These are phyloP conservation scores for Tinea semifulvella DNA, from an alignment of 2,888 invertebrate genomes.

Conservation along the genomic window DNA sequence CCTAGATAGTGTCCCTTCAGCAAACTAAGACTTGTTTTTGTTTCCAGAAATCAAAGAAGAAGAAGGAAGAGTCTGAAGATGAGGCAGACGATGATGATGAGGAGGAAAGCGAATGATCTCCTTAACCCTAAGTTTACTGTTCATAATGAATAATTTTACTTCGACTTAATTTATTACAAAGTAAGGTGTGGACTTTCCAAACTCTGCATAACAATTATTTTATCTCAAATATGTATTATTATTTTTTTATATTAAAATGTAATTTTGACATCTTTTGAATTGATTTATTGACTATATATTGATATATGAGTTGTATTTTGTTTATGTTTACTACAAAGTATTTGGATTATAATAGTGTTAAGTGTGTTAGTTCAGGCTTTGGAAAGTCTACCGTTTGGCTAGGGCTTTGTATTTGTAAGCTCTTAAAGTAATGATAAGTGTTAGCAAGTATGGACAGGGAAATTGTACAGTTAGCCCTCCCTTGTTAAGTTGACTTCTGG, in stretches of 20 bases:
- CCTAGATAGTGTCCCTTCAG: too few relatives aligned
- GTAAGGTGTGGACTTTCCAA: conserved; percentile 62
- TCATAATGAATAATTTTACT: conserved; percentile 65
- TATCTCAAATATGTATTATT: conserved; percentile 3
- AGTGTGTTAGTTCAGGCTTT: conserved; percentile 40
- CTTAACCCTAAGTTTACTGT: conserved; percentile 47
- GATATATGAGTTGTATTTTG: neutral
- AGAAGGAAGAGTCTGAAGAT: conserved; percentile 72
- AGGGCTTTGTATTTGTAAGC: conserved; percentile 58
- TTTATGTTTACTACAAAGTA: conserved; percentile 5
- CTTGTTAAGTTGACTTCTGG: conserved; percentile 60
- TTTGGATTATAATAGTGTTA: conserved; percentile 5
- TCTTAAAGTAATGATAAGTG: conserved; percentile 62
- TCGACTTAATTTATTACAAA: conserved; percentile 67
- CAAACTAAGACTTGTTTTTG: conserved; percentile 17
- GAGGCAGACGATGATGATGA: conserved; percentile 69
- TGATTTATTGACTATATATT: neutral
- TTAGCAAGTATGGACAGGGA: conserved; percentile 64
- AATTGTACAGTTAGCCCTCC: conserved; percentile 68
- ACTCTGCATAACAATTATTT: conserved; percentile 35
- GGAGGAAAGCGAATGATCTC: conserved; percentile 73
- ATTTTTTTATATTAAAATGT: neutral
- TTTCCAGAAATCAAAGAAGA: conserved; percentile 64
- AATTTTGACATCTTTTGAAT: neutral
- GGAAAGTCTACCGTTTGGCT: conserved; percentile 61